Percentiles rank a stretch among this genome's conserved stretches.
Evolutionary conservation across 1,140 invertebrate genomes (phyloP).

Genomic region (Drosophila insularis): DNA sequence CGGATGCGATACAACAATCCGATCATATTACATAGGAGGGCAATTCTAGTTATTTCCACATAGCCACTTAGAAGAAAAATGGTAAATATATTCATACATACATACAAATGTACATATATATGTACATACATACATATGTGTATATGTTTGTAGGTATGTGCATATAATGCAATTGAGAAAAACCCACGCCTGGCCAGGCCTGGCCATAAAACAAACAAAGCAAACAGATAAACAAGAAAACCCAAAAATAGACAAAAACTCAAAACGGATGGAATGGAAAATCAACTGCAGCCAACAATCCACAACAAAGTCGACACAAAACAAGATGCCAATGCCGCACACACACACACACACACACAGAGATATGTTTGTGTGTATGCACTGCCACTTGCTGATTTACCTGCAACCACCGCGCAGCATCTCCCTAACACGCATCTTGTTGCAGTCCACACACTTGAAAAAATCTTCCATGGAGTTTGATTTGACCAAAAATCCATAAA

Average conservation of each 20-base stretch:
- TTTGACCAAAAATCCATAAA: background rate
- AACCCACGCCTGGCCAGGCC: slow-evolving; percentile 54
- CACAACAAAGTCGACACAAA: slow-evolving; percentile 47
- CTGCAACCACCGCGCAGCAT: slow-evolving; percentile 63
- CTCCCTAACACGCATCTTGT: slow-evolving; percentile 4
- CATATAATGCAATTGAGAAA: slow-evolving; percentile 76
- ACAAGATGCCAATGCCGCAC: slow-evolving; percentile 53
- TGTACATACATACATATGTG: background rate
- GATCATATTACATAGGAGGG: slow-evolving; percentile 44
- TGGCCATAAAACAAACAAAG: slow-evolving; percentile 65
- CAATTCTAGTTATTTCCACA: slow-evolving; percentile 55
- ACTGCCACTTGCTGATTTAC: slow-evolving; percentile 44
- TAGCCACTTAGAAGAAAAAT: slow-evolving; percentile 11
- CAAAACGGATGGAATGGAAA: slow-evolving; percentile 9
- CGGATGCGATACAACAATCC: slow-evolving; percentile 42
- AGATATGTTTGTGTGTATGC: slow-evolving; percentile 11
- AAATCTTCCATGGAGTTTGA: background rate
- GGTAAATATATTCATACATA: background rate
- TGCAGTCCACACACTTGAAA: background rate
- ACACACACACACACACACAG: slow-evolving; percentile 13
- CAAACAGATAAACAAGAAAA: slow-evolving; percentile 34
- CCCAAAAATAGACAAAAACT: slow-evolving; percentile 71
- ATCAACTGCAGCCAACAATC: slow-evolving; percentile 40
- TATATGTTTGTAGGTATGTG: background rate
- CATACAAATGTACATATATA: background rate